phyloP scores from a whole-genome alignment of 2,888 invertebrate genomes.

The Hermaeophaga mercurialis region DNA sequence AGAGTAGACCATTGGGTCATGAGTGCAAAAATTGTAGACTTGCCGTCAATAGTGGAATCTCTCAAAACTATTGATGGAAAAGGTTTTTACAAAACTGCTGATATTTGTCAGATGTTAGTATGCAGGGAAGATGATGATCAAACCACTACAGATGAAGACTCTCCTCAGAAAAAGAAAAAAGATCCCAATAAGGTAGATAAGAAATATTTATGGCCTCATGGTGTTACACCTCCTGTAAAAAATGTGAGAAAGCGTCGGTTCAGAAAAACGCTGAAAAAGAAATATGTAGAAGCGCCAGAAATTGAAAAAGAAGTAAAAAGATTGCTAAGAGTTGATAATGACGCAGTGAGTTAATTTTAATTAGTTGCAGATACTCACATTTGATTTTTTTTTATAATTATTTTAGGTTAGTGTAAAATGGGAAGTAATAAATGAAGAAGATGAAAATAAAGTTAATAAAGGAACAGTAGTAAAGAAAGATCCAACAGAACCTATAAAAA shows the following conservation, averaged over 20 bases:
- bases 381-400: too few species aligned
- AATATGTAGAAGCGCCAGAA: conserved; percentile 95
- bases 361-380: too few species aligned
- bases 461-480: conserved; percentile 56
- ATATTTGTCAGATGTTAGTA: conserved; percentile 90
- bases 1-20: conserved; percentile 87
- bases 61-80: conserved; percentile 95
- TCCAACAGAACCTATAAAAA: conserved; percentile 47
- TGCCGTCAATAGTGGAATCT: conserved; percentile 91
- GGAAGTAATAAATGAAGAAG: conserved; percentile 89
- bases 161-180: conserved; percentile 80
- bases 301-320: conserved; percentile 98
- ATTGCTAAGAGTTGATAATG: conserved; percentile 87
- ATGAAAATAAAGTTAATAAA: conserved; percentile 65
- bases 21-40: conserved; percentile 86
- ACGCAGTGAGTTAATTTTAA: conserved; percentile 74
- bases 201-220: conserved; percentile 93
- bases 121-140: conserved; percentile 89
- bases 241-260: conserved; percentile 92
- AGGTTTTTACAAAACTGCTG: conserved; percentile 97
- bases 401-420: conserved; percentile 69
- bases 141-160: conserved; percentile 75
- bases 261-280: conserved; percentile 93
- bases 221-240: conserved; percentile 93
- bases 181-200: conserved; percentile 82